These are phyloP conservation scores for Solenopsis fugax DNA, from an alignment of 1,140 invertebrate species.

Conservation along the genomic window DNA sequence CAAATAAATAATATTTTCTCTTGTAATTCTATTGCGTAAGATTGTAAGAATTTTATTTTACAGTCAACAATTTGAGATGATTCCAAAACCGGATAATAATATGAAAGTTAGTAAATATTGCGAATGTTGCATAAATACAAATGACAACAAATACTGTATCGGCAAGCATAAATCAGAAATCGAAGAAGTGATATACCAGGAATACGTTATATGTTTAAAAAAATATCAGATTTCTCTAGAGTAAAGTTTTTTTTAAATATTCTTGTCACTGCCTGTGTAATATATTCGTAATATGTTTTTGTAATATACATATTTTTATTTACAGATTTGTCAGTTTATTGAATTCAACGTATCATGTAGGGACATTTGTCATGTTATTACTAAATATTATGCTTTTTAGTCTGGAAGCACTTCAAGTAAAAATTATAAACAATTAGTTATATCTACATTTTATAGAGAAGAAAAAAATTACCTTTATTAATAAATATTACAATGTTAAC, in stretches of 20 bases:
- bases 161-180: neutral
- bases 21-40: neutral
- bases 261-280: neutral
- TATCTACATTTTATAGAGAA: neutral
- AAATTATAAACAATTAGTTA: neutral
- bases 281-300: neutral
- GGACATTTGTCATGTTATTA: neutral
- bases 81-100: no score
- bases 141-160: neutral
- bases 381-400: neutral
- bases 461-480: neutral
- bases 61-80: neutral
- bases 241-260: conserved; percentile 6
- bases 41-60: neutral
- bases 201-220: conserved; percentile 4
- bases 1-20: neutral
- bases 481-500: neutral
- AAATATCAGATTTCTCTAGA: conserved; percentile 14
- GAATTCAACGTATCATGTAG: neutral
- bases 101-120: neutral
- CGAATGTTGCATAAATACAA: neutral
- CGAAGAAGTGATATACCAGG: neutral
- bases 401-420: neutral
- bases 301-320: neutral
- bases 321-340: neutral